These are phyloP conservation scores for Papilio gigon DNA, from an alignment of 2,888 invertebrate species.

Conservation along the genomic window DNA sequence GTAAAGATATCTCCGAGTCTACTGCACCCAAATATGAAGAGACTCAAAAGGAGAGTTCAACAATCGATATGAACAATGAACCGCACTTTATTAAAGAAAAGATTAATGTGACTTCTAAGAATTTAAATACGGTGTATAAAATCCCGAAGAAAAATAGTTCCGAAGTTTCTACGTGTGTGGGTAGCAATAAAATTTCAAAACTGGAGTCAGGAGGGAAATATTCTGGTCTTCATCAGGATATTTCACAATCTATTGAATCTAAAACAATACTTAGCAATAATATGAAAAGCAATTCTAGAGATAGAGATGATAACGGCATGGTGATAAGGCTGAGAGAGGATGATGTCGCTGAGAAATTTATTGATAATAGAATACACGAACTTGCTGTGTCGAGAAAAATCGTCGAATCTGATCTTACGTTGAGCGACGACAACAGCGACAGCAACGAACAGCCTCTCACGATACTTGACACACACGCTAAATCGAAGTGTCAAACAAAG, in stretches of 20 bases:
- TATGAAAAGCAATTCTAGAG: background rate
- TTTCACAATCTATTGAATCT: constrained; percentile 1
- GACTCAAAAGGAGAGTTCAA: background rate
- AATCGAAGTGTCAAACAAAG: constrained; percentile 26
- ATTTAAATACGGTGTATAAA: constrained; percentile 45
- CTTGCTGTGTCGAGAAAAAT: constrained; percentile 46
- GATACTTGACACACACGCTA: constrained; percentile 37
- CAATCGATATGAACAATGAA: constrained; percentile 4
- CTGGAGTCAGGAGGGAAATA: background rate
- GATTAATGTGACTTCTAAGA: background rate
- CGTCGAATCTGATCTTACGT: constrained; percentile 70
- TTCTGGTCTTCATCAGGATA: background rate
- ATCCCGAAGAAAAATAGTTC: constrained; percentile 50
- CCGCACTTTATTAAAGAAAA: background rate
- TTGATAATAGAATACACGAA: constrained; percentile 11
- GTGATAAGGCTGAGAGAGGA: background rate
- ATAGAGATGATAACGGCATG: background rate
- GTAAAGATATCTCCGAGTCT: background rate
- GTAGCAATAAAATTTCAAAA: background rate
- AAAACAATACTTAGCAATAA: background rate
- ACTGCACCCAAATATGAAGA: background rate
- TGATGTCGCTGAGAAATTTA: background rate
- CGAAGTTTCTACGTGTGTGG: constrained; percentile 24
- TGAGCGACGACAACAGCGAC: constrained; percentile 72
- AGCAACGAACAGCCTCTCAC: constrained; percentile 46